Conservation (phyloP, 2,113 vertebrate genomes). For the Fregata magnificens region DNA sequence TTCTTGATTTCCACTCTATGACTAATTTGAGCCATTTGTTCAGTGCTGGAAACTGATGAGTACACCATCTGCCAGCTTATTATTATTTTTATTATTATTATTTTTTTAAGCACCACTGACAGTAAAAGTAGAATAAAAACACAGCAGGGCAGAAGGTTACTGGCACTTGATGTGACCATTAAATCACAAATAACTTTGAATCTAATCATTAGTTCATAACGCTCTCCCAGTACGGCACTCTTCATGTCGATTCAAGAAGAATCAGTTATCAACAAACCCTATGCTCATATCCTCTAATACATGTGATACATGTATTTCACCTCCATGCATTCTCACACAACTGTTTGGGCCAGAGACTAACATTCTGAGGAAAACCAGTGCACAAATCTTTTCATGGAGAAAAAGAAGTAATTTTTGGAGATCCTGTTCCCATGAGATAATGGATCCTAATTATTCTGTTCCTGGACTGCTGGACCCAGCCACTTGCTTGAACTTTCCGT, state of each 20-base stretch:
- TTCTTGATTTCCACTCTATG: conserved; percentile 37
- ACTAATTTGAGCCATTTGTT: conserved; percentile 61
- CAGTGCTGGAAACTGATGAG: conserved; percentile 12
- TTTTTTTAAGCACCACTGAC: not conserved
- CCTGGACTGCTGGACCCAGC: not conserved
- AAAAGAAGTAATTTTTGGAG: not conserved
- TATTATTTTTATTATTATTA: not conserved
- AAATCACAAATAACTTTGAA: not conserved
- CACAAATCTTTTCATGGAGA: not conserved
- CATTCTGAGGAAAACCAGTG: not conserved
- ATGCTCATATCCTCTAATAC: not conserved
- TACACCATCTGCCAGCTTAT: conserved; percentile 6
- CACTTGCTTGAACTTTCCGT: not conserved
- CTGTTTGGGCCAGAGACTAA: not conserved
- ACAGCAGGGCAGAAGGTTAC: not conserved
- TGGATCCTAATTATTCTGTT: not conserved
- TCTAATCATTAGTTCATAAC: not conserved
- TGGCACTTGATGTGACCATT: not conserved
- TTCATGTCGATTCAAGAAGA: not conserved
- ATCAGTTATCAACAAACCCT: not conserved
- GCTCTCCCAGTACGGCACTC: not conserved
- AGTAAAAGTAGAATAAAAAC: not conserved
- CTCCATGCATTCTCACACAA: not conserved
- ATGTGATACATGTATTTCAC: not conserved
- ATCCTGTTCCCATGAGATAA: not conserved